These are phyloP conservation scores for Calephelis perditalis DNA, from an alignment of 2,888 invertebrate genomes.

Conservation along the genomic window DNA sequence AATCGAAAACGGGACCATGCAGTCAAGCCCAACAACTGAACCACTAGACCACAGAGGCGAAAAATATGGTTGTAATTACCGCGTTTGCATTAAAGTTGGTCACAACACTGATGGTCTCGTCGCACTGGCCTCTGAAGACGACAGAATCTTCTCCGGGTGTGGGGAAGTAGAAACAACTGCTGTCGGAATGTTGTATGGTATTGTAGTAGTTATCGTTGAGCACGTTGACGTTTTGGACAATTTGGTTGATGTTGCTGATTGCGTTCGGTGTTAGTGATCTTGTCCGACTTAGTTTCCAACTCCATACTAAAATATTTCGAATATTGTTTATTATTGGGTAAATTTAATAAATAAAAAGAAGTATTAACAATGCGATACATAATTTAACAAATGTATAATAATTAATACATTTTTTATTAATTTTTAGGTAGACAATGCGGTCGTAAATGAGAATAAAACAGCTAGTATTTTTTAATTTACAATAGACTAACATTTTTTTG, in stretches of 20 bases:
- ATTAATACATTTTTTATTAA: too few species aligned
- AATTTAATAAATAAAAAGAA: too few species aligned
- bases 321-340: too few species aligned
- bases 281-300: constrained; percentile 49
- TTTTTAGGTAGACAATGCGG: too few species aligned
- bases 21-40: too few species aligned
- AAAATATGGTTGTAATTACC: constrained; percentile 30
- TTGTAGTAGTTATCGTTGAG: constrained; percentile 41
- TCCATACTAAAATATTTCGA: constrained; percentile 39
- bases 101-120: constrained; percentile 37
- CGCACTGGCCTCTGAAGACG: constrained; percentile 42
- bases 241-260: constrained; percentile 33
- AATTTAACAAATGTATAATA: too few species aligned
- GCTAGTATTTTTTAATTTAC: too few species aligned
- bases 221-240: constrained; percentile 35
- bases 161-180: constrained; percentile 40
- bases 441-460: too few species aligned
- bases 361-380: too few species aligned
- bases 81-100: constrained; percentile 34
- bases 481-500: too few species aligned
- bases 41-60: not conserved
- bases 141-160: constrained; percentile 34
- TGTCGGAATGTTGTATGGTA: constrained; percentile 35
- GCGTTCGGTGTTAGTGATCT: constrained; percentile 34
- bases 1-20: too few species aligned